Base-by-base conservation (phyloP, 2,888 invertebrate species). In the Lottia gigantea region DNA sequence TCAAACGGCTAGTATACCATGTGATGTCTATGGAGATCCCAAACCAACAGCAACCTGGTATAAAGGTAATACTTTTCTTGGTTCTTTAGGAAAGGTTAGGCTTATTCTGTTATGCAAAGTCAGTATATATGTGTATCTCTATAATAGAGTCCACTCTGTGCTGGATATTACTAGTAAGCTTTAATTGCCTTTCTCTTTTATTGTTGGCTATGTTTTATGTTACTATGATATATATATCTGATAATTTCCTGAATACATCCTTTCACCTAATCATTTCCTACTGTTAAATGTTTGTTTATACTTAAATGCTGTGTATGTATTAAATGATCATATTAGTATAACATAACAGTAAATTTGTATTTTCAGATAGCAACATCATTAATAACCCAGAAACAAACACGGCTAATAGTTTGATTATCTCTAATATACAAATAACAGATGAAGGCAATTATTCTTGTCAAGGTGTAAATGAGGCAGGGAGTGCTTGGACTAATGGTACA, bases 11-110 rank as follows among this genome's bases (percentile, higher is more conserved):
- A 72, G 79, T n/a, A 67, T 84, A 46, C 77, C 78, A 3, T 84
- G 84, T 75, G 73, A 73, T 64, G 76, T 83, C 12, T 81, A 81
- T 68, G 78, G 84, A 65, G 82, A 82, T 65, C 84, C 84, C 1
- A 64, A 25, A 47, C 82, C 84, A 45, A 47, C 63, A 1, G 70
- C 82, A 12, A 72, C 71, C 0, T 84, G 84, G 84, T 80, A 71
- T 67, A 82, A 80, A 77, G 80, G 84, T 83, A 77, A 71, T 67
- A 68, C 12, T 19, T 6, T 40, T 16, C 31, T 31, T 3, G 31
- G 6, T 66, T 26, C 2, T n/a, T 16, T 47, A 46, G 47, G 15
- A 55, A 45, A 62, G 15, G 26, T 40, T 62, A 11, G 11, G 6
- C 19, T 3, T 55, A 16, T 55, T 55, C 6, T n/a, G 55, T 3